Percentiles rank a stretch among this genome's conserved stretches.
Evolutionary conservation across 2,113 vertebrate genomes (phyloP).

Genomic region (Theristicus caerulescens): DNA sequence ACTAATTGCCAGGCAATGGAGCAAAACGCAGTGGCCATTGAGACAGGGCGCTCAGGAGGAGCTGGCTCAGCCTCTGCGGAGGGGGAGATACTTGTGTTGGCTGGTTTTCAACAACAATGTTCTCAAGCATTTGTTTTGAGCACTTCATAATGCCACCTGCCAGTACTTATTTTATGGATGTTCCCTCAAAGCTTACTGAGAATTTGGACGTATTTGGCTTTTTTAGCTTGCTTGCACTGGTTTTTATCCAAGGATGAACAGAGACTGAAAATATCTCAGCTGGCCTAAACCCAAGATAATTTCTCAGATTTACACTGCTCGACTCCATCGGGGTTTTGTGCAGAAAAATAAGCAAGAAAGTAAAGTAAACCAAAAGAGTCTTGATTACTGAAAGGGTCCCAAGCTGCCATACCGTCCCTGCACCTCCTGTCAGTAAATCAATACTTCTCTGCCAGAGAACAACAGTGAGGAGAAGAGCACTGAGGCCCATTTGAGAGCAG

Average conservation of each 20-base stretch:
- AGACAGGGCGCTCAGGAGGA: background rate
- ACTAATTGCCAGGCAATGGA: background rate
- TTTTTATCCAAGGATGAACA: constrained; percentile 69
- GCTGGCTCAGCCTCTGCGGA: background rate
- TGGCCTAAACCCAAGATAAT: constrained; percentile 62
- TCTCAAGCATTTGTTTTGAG: constrained; percentile 64
- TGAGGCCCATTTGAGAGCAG: background rate
- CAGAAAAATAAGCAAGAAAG: constrained; percentile 62
- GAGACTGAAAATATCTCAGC: constrained; percentile 59
- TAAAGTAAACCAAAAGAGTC: constrained; percentile 16
- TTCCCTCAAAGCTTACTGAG: constrained; percentile 16
- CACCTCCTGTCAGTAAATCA: constrained; percentile 12
- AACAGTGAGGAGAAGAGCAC: background rate
- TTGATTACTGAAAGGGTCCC: constrained; percentile 33
- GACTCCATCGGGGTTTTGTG: background rate
- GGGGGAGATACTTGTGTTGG: constrained; percentile 42
- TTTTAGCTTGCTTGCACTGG: constrained; percentile 58
- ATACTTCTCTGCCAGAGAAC: background rate
- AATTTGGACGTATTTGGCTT: constrained; percentile 55
- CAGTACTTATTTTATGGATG: constrained; percentile 9
- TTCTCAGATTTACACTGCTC: constrained; percentile 58
- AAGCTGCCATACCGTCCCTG: background rate
- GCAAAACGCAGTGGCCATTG: background rate
- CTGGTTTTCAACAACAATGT: constrained; percentile 42
- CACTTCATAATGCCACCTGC: constrained; percentile 57